Evolutionary conservation across 2,113 vertebrate species (phyloP).

Genomic region (Tylochromis polylepis): DNA sequence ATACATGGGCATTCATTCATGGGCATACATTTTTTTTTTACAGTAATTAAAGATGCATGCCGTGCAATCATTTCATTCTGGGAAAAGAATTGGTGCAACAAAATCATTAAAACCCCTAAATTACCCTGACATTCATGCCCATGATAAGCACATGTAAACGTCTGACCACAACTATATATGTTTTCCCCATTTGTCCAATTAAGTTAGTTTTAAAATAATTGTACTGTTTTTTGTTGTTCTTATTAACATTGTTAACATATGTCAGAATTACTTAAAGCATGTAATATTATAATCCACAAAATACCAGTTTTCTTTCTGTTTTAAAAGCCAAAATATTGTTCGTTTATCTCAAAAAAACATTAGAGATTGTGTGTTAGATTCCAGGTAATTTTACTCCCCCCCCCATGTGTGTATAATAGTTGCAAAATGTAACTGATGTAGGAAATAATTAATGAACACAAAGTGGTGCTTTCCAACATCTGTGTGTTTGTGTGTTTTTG

Average conservation of each 20-base stretch:
- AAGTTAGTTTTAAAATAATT: not conserved
- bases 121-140: not conserved
- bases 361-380: not conserved
- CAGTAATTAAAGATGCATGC: not conserved
- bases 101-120: not conserved
- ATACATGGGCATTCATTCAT: not conserved
- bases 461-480: not conserved
- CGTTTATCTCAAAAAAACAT: not conserved
- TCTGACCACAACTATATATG: not conserved
- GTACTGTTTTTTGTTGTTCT: rapidly evolving
- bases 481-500: not conserved
- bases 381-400: not conserved
- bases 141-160: not conserved
- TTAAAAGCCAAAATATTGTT: not conserved
- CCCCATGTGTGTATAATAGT: not conserved
- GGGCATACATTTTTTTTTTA: not conserved
- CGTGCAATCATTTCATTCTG: not conserved
- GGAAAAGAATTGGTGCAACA: not conserved
- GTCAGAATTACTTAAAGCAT: rapidly evolving
- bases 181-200: not conserved
- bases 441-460: not conserved
- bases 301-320: not conserved
- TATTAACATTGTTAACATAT: not conserved
- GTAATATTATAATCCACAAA: not conserved
- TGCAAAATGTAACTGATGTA: not conserved